Conservation (phyloP, 1,140 invertebrate species). For the Neomicropteryx cornuta region DNA sequence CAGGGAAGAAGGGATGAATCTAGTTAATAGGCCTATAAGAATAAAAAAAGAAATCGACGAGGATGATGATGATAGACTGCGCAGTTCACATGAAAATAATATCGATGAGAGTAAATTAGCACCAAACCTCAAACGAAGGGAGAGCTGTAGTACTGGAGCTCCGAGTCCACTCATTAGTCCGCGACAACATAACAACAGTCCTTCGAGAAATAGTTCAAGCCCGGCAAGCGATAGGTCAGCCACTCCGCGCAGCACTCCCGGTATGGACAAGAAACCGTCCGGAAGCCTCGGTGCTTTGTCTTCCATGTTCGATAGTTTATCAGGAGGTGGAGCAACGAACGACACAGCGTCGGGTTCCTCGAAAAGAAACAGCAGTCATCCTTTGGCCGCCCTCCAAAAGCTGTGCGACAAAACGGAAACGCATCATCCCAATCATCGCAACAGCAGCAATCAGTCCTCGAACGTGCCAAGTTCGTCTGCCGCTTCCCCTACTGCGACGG, state of each 20-base stretch:
- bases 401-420: slow-evolving; percentile 90
- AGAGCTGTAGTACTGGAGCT: slow-evolving; percentile 27
- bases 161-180: slow-evolving; percentile 46
- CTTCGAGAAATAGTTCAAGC: slow-evolving; percentile 52
- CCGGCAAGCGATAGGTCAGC: slow-evolving; percentile 64
- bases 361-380: slow-evolving; percentile 66
- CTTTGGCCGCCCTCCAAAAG: slow-evolving; percentile 86
- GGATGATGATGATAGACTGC: slow-evolving; percentile 41
- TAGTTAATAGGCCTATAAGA: slow-evolving; percentile 32
- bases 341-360: slow-evolving; percentile 35
- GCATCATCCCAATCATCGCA: slow-evolving; percentile 36
- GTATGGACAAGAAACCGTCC: slow-evolving; percentile 52
- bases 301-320: slow-evolving; percentile 81
- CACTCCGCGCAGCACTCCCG: slow-evolving; percentile 54
- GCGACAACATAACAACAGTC: slow-evolving; percentile 39
- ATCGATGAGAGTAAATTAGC: slow-evolving; percentile 29
- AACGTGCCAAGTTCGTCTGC: slow-evolving; percentile 20
- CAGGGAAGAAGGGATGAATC: slow-evolving; percentile 35
- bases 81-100: slow-evolving; percentile 37
- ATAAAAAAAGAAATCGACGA: slow-evolving; percentile 45
- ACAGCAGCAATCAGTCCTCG: slow-evolving; percentile 22
- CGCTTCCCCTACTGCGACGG: slow-evolving; percentile 28
- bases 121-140: slow-evolving; percentile 11
- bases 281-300: slow-evolving; percentile 71
- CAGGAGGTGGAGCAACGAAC: slow-evolving; percentile 39